These are phyloP conservation scores for Pelvicachromis taeniatus DNA, from an alignment of 2,113 vertebrate species.

Conservation along the genomic window DNA sequence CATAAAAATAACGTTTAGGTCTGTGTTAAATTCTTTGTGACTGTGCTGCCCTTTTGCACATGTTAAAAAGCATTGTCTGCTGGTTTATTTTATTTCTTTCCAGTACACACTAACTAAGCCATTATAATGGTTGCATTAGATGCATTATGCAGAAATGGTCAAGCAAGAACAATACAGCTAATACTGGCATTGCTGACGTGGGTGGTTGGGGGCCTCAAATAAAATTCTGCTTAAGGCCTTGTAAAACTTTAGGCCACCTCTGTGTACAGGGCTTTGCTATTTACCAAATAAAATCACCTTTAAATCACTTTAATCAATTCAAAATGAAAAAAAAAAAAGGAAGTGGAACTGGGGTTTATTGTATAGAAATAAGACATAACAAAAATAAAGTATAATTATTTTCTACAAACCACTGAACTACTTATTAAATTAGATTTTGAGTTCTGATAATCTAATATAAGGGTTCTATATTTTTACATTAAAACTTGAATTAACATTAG, in stretches of 20 bases:
- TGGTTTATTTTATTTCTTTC: background rate
- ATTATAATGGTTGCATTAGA: background rate
- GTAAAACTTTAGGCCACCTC: background rate
- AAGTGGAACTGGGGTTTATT: background rate
- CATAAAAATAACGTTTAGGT: background rate
- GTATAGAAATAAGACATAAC: background rate
- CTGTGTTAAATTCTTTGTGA: background rate
- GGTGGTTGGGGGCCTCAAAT: background rate
- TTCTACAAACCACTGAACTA: background rate
- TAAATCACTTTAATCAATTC: background rate
- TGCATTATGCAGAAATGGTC: fast-evolving
- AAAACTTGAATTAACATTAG: fast-evolving
- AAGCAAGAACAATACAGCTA: fast-evolving
- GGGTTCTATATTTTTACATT: background rate
- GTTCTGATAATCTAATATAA: background rate
- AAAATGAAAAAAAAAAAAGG: fast-evolving
- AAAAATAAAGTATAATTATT: background rate
- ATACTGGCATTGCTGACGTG: background rate
- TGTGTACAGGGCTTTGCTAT: background rate
- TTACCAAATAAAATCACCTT: background rate
- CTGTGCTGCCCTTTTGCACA: background rate
- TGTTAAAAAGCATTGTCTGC: background rate
- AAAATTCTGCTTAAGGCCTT: fast-evolving
- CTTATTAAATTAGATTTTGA: background rate
- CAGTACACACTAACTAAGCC: background rate